Base-by-base conservation (phyloP, 2,113 vertebrate species). In the Psammodynastes pulverulentus region DNA sequence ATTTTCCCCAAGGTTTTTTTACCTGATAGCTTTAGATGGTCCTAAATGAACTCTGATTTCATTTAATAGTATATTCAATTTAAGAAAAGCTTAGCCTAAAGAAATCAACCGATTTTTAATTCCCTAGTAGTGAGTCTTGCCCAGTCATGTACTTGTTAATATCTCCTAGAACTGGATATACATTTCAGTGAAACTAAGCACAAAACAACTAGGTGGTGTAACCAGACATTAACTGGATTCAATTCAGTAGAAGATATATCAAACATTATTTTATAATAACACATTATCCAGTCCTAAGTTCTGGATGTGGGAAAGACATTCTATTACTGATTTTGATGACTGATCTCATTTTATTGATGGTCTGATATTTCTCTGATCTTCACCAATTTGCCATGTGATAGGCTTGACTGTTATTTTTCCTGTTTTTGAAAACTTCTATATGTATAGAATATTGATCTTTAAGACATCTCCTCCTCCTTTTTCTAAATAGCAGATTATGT, bases 131-230 rank as follows among this genome's bases (percentile, higher is more conserved):
- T 39, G 39, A 79, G 39, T 48, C 34, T n/a, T 88, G 49, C 53
- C 34, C 58, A 43, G 29, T 93, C 51, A 39, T 21, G 19, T 17
- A 93, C 2, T 88, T 91, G 4, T 79, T 51, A 86, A 90, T 48
- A 87, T 51, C 29, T 87, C 43, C 23, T 52, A 87, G 72, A 94
- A 95, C 21, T 79, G 15, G 87, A 79, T n/a, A 9, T 90, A 94
- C 21, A 1, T 91, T 95, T 95, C 53, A 94, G 49, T 23, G 93
- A 10, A 53, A 4, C 89, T 5, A 12, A 90, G 87, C 53, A 94
- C 93, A 19, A 79, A 72, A 79, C 3, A 43, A 5, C n/a, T 88
- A 39, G n/a, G 1, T 34, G 29, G 9, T 10, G 34, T 43, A 24
- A 56, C 21, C 53, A n/a, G 52, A 54, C 39, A 49, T 26, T 86